phyloP scores from a whole-genome alignment of 2,113 vertebrate genomes.

The Synchiropus splendidus region DNA sequence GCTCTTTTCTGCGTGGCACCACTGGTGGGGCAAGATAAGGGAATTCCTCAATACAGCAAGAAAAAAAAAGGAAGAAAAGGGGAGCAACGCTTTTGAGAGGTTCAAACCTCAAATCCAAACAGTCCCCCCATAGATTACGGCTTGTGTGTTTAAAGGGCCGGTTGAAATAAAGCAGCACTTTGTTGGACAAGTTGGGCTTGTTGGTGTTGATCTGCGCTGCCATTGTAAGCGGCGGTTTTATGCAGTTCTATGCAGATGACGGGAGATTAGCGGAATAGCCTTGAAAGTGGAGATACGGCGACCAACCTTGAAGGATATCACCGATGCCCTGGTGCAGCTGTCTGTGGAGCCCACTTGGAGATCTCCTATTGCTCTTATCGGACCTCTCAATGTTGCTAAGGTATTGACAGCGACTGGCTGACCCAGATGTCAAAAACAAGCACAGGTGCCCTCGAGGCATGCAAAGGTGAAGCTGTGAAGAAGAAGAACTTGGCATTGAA shows the following conservation, averaged over 20 bases:
- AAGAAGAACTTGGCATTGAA: too few species aligned
- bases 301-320: constrained; percentile 29
- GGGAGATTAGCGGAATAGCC: constrained; percentile 45
- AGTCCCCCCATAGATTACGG: constrained; percentile 57
- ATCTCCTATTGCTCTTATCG: too few species aligned
- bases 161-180: constrained; percentile 68
- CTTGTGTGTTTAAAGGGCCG: constrained; percentile 66
- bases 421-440: too few species aligned
- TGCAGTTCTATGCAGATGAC: constrained; percentile 62
- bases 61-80: constrained; percentile 55
- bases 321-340: constrained; percentile 41
- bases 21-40: constrained; percentile 73
- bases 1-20: constrained; percentile 62
- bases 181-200: constrained; percentile 69
- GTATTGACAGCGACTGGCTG: too few species aligned
- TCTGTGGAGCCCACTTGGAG: too few species aligned
- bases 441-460: too few species aligned
- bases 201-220: constrained; percentile 52
- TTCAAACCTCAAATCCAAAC: constrained; percentile 60
- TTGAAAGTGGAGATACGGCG: constrained; percentile 46
- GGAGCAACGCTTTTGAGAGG: constrained; percentile 50
- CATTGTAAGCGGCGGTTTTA: constrained; percentile 57
- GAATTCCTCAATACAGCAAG: constrained; percentile 66
- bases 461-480: too few species aligned
- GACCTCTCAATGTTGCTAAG: too few species aligned